phyloP scores from a whole-genome alignment of 2,888 invertebrate genomes.

The Drosophila quinaria region DNA sequence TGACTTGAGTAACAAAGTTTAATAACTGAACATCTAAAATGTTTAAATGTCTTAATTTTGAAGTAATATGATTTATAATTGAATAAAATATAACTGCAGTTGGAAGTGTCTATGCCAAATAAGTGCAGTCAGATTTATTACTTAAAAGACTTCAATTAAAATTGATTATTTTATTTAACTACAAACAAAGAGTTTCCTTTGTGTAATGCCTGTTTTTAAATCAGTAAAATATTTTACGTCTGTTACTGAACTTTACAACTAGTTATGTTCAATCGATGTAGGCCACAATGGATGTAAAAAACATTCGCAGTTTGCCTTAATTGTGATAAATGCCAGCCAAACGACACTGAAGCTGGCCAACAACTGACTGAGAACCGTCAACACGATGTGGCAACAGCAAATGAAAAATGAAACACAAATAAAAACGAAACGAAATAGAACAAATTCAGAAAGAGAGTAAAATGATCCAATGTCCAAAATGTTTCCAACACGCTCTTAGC shows the following conservation, averaged over 20 bases:
- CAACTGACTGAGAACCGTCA: constrained; percentile 36
- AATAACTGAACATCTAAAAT: neutral
- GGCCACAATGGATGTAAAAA: constrained; percentile 5
- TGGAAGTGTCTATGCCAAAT: neutral
- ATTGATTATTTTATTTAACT: neutral
- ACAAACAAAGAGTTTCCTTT: neutral
- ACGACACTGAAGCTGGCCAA: constrained; percentile 33
- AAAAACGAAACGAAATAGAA: constrained; percentile 27
- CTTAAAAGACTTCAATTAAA: neutral
- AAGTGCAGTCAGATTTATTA: neutral
- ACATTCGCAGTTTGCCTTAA: constrained; percentile 1
- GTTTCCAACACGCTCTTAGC: constrained; percentile 31
- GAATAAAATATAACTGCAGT: neutral
- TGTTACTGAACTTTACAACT: neutral
- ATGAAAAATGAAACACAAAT: constrained; percentile 19
- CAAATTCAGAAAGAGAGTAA: constrained; percentile 1
- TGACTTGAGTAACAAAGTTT: neutral
- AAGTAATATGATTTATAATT: neutral
- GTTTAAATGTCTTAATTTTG: neutral
- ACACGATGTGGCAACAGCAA: neutral
- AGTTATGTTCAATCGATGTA: neutral
- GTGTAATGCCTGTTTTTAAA: neutral
- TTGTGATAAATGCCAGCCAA: constrained; percentile 28
- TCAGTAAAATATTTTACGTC: neutral
- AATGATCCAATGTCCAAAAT: constrained; percentile 32